phyloP scores from a whole-genome alignment of 2,113 vertebrate species.

The Oreotragus oreotragus region DNA sequence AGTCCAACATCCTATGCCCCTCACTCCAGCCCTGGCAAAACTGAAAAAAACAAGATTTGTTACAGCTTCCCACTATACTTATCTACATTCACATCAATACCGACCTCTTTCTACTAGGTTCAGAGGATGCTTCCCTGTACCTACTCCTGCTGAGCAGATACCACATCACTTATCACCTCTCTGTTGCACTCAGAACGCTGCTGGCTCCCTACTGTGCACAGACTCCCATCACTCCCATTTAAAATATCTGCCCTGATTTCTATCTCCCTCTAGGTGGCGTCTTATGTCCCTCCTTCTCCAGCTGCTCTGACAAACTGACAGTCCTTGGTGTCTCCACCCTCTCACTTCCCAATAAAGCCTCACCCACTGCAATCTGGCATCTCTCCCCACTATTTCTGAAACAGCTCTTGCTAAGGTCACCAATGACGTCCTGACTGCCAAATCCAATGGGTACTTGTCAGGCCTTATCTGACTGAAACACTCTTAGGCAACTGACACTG shows the following conservation, averaged over 20 bases:
- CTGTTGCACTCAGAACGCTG: neutral
- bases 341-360: conserved; percentile 53
- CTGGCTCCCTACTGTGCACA: neutral
- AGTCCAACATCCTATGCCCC: neutral
- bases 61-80: neutral
- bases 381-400: conserved; percentile 55
- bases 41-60: neutral
- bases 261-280: conserved; percentile 42
- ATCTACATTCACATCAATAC: neutral
- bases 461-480: conserved; percentile 39
- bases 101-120: neutral
- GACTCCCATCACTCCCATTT: neutral
- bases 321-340: neutral
- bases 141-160: neutral
- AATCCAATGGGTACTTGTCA: conserved; percentile 43
- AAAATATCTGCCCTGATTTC: neutral
- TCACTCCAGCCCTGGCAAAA: neutral
- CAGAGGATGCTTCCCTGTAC: neutral
- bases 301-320: neutral
- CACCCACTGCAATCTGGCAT: conserved; percentile 52
- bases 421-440: conserved; percentile 54
- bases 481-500: conserved; percentile 22
- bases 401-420: conserved; percentile 63
- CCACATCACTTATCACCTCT: neutral
- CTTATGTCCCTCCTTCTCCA: neutral